A percentile compares a stretch with the other conserved stretches of the same genome.
phyloP scores from a whole-genome alignment of 2,888 invertebrate genomes.

The Brachypterus glaber region DNA sequence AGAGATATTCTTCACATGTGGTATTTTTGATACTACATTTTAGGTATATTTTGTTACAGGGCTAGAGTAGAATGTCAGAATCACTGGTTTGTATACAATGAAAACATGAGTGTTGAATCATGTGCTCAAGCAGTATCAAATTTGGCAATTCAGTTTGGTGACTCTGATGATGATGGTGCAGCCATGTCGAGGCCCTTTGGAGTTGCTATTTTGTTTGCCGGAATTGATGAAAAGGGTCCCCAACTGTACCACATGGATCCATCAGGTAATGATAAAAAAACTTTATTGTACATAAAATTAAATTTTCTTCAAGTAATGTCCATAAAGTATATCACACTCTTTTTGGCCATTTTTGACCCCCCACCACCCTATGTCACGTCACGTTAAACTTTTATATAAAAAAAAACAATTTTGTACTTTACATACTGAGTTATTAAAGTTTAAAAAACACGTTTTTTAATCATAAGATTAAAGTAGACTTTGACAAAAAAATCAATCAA shows the following conservation, averaged over 20 bases:
- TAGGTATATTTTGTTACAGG: too few species aligned
- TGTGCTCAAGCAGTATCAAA: constrained; percentile 98
- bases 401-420: too few species aligned
- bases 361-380: too few species aligned
- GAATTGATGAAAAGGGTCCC: constrained; percentile 87
- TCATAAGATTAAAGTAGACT: too few species aligned
- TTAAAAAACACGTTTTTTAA: too few species aligned
- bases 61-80: constrained; percentile 96
- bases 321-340: constrained; percentile 63
- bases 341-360: too few species aligned
- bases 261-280: constrained; percentile 61
- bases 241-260: constrained; percentile 98
- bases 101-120: constrained; percentile 93
- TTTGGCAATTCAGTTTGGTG: constrained; percentile 98
- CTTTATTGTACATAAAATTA: not conserved
- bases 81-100: constrained; percentile 97
- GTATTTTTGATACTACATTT: too few species aligned
- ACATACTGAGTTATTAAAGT: too few species aligned
- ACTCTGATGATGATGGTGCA: constrained; percentile 90
- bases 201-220: constrained; percentile 96
- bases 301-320: constrained; percentile 1
- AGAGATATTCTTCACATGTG: too few species aligned
- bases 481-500: too few species aligned
- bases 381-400: too few species aligned
- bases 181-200: constrained; percentile 98